Conservation (phyloP, 2,888 invertebrate genomes). For the Platycheirus rosarum region DNA sequence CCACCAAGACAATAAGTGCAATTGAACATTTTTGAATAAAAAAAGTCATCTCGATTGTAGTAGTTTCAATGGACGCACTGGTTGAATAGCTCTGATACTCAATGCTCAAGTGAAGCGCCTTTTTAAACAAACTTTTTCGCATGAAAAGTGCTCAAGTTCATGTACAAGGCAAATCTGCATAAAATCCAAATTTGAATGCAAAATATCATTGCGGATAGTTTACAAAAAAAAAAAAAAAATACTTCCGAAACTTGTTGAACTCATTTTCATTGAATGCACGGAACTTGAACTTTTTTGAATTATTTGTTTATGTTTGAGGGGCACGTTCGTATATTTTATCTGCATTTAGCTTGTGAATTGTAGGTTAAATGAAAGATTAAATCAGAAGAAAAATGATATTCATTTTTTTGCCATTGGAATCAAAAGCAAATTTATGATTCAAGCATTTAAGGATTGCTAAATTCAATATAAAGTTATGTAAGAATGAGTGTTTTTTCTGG, state of each 20-base stretch:
- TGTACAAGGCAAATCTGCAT: constrained; percentile 42
- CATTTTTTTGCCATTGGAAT: too few species aligned
- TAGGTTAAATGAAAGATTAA: neutral
- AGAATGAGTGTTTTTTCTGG: too few species aligned
- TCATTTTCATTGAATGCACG: constrained; percentile 48
- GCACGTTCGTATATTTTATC: neutral
- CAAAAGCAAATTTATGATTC: too few species aligned
- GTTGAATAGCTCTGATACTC: constrained; percentile 36
- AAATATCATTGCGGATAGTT: constrained; percentile 34
- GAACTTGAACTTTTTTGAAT: constrained; percentile 22
- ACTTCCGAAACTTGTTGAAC: constrained; percentile 43
- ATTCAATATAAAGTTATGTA: too few species aligned
- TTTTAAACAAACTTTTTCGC: constrained; percentile 52
- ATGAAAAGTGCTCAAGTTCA: constrained; percentile 40
- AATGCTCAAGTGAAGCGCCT: constrained; percentile 11
- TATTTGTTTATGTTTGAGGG: constrained; percentile 15
- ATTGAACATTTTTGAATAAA: constrained; percentile 16
- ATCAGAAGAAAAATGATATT: neutral
- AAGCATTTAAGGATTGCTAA: too few species aligned
- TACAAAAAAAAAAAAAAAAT: neutral
- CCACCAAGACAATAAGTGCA: constrained; percentile 11
- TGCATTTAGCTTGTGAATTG: neutral
- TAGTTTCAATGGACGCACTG: constrained; percentile 16
- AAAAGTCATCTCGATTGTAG: constrained; percentile 24
- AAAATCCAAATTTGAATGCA: constrained; percentile 62